phyloP scores from a whole-genome alignment of 2,888 invertebrate genomes.

The Platycheirus albimanus region DNA sequence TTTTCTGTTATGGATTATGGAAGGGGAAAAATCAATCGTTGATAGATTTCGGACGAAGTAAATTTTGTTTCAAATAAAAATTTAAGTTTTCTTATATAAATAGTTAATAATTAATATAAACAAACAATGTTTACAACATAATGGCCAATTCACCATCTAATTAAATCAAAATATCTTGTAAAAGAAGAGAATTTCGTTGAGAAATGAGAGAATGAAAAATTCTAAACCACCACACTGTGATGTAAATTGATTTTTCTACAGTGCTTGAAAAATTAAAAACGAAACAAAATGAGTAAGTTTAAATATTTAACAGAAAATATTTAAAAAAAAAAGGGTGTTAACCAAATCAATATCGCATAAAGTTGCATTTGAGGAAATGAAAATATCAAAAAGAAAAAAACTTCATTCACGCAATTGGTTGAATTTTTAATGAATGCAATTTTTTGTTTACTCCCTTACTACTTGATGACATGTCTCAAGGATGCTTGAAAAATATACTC shows the following conservation, averaged over 20 bases:
- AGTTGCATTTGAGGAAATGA: too few species aligned
- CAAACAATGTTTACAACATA: not conserved
- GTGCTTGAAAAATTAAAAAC: too few species aligned
- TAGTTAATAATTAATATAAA: not conserved
- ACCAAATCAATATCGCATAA: too few species aligned
- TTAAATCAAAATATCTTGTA: not conserved
- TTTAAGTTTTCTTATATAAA: slow-evolving; percentile 20
- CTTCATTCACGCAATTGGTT: not conserved
- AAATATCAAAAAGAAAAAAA: not conserved
- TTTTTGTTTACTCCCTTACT: slow-evolving; percentile 64
- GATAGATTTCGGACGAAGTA: slow-evolving; percentile 43
- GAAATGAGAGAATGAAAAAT: not conserved
- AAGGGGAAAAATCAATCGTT: slow-evolving; percentile 73
- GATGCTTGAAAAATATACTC: slow-evolving; percentile 23
- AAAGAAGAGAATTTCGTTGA: not conserved
- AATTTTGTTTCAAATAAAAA: slow-evolving; percentile 35
- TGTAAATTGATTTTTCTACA: slow-evolving; percentile 62
- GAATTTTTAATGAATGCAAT: slow-evolving; percentile 48
- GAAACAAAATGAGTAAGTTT: slow-evolving; percentile 68
- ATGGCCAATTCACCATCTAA: not conserved
- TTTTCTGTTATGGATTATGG: slow-evolving; percentile 66
- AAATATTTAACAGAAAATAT: slow-evolving; percentile 31
- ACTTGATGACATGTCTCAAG: slow-evolving; percentile 54
- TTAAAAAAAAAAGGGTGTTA: not conserved
- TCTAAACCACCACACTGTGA: not conserved